Conservation (phyloP, 2,113 vertebrate species). For the Enhydra lutris region DNA sequence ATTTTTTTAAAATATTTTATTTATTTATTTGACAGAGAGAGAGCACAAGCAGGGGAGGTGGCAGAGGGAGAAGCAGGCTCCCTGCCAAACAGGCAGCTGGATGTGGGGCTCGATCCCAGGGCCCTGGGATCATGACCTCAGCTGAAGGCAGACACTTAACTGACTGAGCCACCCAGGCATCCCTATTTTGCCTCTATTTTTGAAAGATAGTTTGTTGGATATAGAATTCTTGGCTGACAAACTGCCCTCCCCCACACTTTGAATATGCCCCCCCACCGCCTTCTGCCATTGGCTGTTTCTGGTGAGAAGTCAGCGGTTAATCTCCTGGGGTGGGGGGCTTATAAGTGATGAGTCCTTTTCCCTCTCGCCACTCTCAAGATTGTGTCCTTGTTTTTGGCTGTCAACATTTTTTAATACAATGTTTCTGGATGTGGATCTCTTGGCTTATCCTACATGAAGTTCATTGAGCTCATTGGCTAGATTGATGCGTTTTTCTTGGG, state of each 20-base stretch:
- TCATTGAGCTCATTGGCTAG: neutral
- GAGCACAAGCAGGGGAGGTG: too few relatives aligned
- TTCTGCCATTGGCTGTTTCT: neutral
- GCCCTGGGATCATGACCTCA: too few relatives aligned
- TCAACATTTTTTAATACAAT: neutral
- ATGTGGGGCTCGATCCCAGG: too few relatives aligned
- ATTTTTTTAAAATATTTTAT: too few relatives aligned
- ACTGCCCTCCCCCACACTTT: neutral
- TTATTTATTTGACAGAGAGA: too few relatives aligned
- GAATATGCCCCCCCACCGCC: neutral
- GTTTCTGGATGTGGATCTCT: neutral
- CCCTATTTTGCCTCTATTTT: neutral
- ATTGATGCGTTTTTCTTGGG: neutral
- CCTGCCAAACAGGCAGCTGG: too few relatives aligned
- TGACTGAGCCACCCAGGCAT: too few relatives aligned
- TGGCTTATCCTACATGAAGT: neutral
- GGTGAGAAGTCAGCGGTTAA: neutral
- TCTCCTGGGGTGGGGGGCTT: neutral
- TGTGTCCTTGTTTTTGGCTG: neutral
- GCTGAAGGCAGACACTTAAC: too few relatives aligned
- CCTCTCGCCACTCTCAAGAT: neutral
- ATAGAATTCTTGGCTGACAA: neutral
- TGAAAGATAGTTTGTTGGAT: neutral
- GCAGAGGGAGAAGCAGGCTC: too few relatives aligned
- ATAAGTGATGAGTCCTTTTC: neutral